Evolutionary conservation across 2,888 invertebrate species (phyloP).

Genomic region (Harpagoxenus sublaevis): DNA sequence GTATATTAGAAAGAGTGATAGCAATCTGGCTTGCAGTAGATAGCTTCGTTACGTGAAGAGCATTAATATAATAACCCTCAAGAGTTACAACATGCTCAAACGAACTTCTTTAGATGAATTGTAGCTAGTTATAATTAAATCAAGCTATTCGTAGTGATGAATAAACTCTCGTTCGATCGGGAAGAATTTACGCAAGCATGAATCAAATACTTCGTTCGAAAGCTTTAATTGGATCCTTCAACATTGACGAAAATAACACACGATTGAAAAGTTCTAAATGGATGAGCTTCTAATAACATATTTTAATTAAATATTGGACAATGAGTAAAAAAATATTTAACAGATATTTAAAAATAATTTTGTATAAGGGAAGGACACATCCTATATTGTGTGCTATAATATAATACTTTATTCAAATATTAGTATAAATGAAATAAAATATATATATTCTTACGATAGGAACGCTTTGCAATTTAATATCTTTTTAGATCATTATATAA

Average conservation of each 20-base stretch:
- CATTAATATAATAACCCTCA: slow-evolving; percentile 19
- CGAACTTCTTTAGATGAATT: background rate
- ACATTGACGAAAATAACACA: background rate
- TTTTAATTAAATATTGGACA: slow-evolving; percentile 21
- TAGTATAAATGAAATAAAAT: background rate
- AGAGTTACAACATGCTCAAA: slow-evolving; percentile 28
- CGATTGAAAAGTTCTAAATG: background rate
- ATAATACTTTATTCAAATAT: background rate
- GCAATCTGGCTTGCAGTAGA: background rate
- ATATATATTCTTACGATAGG: background rate
- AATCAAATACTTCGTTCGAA: background rate
- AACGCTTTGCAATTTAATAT: background rate
- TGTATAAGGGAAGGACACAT: background rate
- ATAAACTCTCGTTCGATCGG: background rate
- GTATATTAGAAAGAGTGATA: background rate
- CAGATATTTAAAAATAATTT: background rate
- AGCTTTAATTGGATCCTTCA: slow-evolving; percentile 33
- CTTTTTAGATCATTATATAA: too few species aligned
- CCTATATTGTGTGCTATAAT: background rate
- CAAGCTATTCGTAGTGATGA: slow-evolving; percentile 13
- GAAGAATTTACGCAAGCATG: slow-evolving; percentile 42
- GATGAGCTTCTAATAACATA: background rate
- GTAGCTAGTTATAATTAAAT: slow-evolving; percentile 28
- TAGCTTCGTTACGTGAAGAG: slow-evolving; percentile 20
- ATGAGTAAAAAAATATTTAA: background rate